A percentile compares a stretch with the other conserved stretches of the same genome.
Evolutionary conservation across 2,888 invertebrate species (phyloP).

Genomic region (Ceramica pisi): DNA sequence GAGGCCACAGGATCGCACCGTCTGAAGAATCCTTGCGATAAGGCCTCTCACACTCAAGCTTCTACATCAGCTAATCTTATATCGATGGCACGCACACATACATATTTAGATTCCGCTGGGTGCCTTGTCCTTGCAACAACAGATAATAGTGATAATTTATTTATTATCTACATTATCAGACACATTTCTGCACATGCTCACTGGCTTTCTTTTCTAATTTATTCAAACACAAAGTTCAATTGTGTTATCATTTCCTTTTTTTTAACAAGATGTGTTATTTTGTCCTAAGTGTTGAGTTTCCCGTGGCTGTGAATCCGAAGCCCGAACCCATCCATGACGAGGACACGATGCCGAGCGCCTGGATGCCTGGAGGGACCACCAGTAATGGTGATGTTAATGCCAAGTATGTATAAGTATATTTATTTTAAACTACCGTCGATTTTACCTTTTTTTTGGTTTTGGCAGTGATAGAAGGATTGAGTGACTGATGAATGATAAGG

Average conservation of each 20-base stretch:
- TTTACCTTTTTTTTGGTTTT: too few relatives aligned
- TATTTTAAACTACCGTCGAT: not conserved
- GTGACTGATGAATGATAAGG: too few relatives aligned
- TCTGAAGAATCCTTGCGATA: conserved; percentile 46
- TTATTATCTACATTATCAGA: conserved; percentile 46
- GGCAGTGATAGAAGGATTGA: too few relatives aligned
- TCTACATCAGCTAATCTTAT: conserved; percentile 53
- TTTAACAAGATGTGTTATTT: conserved; percentile 7
- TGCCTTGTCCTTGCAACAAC: conserved; percentile 36
- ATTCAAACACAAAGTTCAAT: not conserved
- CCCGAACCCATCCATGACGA: conserved; percentile 73
- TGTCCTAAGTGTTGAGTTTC: conserved; percentile 56
- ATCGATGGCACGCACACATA: conserved; percentile 34
- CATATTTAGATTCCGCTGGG: conserved; percentile 15
- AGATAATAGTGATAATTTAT: conserved; percentile 53
- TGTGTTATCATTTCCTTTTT: not conserved
- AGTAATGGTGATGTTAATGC: conserved; percentile 64
- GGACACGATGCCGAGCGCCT: conserved; percentile 78
- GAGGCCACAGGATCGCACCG: conserved; percentile 39
- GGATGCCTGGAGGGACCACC: conserved; percentile 75
- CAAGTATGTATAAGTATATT: conserved; percentile 52
- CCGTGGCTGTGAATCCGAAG: conserved; percentile 55
- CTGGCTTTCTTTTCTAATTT: conserved; percentile 24
- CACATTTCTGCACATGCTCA: conserved; percentile 25
- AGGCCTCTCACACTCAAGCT: conserved; percentile 43